Evolutionary conservation across 2,797 vertebrate genomes (phyloP), one percentile per base, ranked within the genome.

Genomic region (Enteromius argenteus): DNA sequence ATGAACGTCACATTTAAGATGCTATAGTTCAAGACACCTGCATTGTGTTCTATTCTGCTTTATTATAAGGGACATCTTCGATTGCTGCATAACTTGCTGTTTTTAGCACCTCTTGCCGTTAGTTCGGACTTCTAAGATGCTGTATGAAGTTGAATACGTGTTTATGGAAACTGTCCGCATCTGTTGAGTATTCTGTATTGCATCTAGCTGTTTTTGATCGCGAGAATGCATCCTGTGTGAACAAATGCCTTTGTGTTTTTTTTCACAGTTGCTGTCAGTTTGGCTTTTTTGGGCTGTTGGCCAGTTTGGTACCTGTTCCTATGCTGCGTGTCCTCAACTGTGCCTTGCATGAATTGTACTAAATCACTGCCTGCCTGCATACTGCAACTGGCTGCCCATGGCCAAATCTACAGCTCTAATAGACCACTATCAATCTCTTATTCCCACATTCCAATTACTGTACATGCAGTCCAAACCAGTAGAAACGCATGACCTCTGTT

Each of bases 211-310:
- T 46, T n/a, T 37, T 53, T 68, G 14, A 56, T 23, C 5, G 64
- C 64, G 56, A 69, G 66, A 80, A 71, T 44, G 35, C 35, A 71
- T 80, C 37, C 67, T 68, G 46, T 80, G 78, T 80, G 32, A 80
- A 80, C 32, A 68, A 66, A 30, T 32, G 6, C 62, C 14, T 51
- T 44, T 0, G 2, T 17, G 1, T 60, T 30, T 44, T 13, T 10
- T 30, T 11, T 13, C 7, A 60, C 11, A 23, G 51, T 75, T 75
- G 13, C 21, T 58, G 21, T n/a, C 32, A 23, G 21, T 68, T 51
- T 80, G n/a, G 35, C 35, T 14, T 44, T 71, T 60, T 19, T 3
- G 0, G 10, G 35, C 66, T 71, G 37, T 58, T 69, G 3, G 35
- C 23, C 51, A 58, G 67, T 71, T 71, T 79, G 23, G 13, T 79